Conservation (phyloP, 2,113 vertebrate species). For the Hystrix brachyura region DNA sequence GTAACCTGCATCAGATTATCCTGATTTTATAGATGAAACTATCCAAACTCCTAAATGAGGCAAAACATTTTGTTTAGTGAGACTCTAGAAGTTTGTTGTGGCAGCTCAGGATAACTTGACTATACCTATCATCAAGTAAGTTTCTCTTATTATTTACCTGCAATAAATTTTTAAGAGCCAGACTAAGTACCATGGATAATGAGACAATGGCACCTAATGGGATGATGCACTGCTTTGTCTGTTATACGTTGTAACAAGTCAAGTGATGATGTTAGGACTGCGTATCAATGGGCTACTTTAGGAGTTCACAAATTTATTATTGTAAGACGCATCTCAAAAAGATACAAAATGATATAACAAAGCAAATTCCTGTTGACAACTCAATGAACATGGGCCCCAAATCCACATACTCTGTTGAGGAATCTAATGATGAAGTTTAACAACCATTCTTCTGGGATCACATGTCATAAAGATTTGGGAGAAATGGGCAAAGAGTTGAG, state of each 20-base stretch:
- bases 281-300: slow-evolving; percentile 22
- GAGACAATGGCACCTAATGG: slow-evolving; percentile 12
- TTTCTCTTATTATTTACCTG: slow-evolving; percentile 10
- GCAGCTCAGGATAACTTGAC: not conserved
- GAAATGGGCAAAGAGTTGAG: slow-evolving; percentile 30
- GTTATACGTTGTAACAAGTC: not conserved
- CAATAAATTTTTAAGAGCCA: not conserved
- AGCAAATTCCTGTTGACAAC: not conserved
- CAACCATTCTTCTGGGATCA: not conserved
- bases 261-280: slow-evolving; percentile 29
- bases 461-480: not conserved
- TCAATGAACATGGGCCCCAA: not conserved
- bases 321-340: not conserved
- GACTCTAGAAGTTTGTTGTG: not conserved
- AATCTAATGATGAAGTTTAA: not conserved
- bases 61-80: slow-evolving; percentile 10
- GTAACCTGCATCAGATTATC: slow-evolving; percentile 28
- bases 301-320: slow-evolving; percentile 31
- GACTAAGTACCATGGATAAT: not conserved
- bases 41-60: slow-evolving; percentile 19
- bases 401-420: not conserved
- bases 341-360: not conserved
- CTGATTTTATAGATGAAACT: slow-evolving; percentile 40
- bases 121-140: not conserved
- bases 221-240: not conserved